Percentiles rank a stretch among this genome's conserved stretches.
Evolutionary conservation across 2,113 vertebrate genomes (phyloP).

Genomic region (Probosciger aterrimus): DNA sequence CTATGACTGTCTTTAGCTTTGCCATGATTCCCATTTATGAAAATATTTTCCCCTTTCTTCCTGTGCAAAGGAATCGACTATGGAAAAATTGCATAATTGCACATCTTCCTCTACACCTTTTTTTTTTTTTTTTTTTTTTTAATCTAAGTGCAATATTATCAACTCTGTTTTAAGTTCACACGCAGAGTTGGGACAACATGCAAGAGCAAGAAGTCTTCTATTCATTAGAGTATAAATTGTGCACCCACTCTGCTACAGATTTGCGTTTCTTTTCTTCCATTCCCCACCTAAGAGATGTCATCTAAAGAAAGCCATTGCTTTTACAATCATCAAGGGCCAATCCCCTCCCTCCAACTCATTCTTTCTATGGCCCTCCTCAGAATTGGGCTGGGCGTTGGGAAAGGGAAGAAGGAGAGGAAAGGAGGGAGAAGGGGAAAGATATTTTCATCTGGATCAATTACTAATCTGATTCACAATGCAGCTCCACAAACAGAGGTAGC

Average conservation of each 20-base stretch:
- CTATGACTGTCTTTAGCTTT: not conserved
- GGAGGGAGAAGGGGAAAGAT: not conserved
- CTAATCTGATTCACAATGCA: not conserved
- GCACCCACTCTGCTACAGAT: not conserved
- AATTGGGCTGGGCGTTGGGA: not conserved
- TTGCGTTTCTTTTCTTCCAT: not conserved
- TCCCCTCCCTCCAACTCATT: not conserved
- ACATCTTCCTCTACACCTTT: not conserved
- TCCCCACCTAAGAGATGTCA: not conserved
- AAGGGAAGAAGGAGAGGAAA: not conserved
- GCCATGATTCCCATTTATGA: not conserved
- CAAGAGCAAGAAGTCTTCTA: not conserved
- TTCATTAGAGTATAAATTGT: not conserved
- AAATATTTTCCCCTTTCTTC: constrained; percentile 23
- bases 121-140: not conserved
- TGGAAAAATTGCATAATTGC: constrained; percentile 21
- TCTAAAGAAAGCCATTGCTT: not conserved
- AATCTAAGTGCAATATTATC: constrained; percentile 20
- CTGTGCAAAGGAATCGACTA: not conserved
- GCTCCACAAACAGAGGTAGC: not conserved
- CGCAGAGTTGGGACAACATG: not conserved
- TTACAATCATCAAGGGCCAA: not conserved
- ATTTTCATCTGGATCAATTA: not conserved
- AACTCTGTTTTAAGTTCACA: constrained; percentile 15
- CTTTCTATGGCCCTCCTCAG: not conserved